These are phyloP conservation scores for Rafetus swinhoei DNA, from an alignment of 2,113 vertebrate species.

Conservation along the genomic window DNA sequence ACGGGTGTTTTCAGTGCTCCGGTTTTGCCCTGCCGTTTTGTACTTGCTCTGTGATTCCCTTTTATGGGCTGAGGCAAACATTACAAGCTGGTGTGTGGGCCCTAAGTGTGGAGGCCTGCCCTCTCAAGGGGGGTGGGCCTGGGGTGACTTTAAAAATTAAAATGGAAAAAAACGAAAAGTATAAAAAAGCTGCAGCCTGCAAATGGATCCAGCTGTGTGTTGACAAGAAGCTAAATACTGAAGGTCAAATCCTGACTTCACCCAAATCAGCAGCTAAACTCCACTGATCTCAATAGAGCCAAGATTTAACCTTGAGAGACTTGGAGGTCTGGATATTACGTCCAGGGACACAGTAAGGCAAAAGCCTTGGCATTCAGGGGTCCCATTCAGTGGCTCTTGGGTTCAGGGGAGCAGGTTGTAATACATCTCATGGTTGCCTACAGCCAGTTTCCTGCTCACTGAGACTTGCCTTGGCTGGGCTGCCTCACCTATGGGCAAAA, in stretches of 20 bases:
- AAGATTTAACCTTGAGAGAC: background rate
- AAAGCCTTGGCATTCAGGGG: background rate
- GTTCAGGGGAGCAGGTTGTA: background rate
- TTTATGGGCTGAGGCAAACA: background rate
- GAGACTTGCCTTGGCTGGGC: background rate
- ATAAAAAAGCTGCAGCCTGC: background rate
- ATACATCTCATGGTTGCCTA: background rate
- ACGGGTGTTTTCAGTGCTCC: background rate
- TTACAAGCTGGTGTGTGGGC: background rate
- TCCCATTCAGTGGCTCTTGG: background rate
- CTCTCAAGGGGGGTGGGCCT: background rate
- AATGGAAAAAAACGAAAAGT: background rate
- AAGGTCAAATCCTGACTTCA: background rate
- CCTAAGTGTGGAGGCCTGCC: background rate
- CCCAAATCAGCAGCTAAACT: background rate
- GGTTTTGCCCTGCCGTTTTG: background rate
- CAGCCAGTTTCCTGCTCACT: background rate
- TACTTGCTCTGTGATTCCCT: background rate
- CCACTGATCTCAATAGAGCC: background rate
- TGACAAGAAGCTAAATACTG: background rate
- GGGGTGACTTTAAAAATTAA: background rate
- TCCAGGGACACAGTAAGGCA: background rate
- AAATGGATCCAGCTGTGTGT: background rate
- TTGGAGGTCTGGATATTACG: background rate
- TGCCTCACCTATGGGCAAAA: background rate